phyloP scores from a whole-genome alignment of 2,113 vertebrate genomes.

The Litocranius walleri region DNA sequence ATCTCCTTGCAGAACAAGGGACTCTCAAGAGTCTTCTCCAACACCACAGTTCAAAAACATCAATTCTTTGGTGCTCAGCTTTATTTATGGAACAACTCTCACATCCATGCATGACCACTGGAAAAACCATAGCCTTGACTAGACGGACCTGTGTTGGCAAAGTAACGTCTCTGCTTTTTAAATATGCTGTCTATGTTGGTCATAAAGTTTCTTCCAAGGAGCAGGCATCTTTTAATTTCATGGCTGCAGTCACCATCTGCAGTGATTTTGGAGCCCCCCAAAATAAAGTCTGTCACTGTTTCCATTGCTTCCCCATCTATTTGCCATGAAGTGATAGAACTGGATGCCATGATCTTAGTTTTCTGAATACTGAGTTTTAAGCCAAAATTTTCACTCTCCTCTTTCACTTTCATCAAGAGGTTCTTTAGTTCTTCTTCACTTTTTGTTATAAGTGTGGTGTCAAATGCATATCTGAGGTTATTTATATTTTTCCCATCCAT shows the following conservation, averaged over 20 bases:
- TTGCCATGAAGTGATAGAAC: not conserved
- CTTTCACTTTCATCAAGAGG: not conserved
- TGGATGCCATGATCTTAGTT: not conserved
- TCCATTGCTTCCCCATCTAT: not conserved
- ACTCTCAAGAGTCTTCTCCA: not conserved
- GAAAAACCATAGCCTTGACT: not conserved
- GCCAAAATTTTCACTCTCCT: not conserved
- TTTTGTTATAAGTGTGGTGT: not conserved
- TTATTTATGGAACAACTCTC: not conserved
- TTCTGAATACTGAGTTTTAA: not conserved
- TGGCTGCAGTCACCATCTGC: not conserved
- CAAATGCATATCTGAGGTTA: not conserved
- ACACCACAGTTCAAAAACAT: not conserved
- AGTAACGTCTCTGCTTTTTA: not conserved
- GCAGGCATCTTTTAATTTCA: not conserved
- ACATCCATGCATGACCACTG: not conserved
- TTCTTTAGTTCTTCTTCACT: not conserved
- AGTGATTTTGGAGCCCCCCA: accelerated
- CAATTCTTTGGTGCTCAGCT: not conserved
- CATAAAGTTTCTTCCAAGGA: not conserved
- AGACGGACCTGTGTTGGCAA: not conserved
- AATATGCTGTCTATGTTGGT: not conserved
- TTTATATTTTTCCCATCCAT: not conserved
- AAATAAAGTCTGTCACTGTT: not conserved
- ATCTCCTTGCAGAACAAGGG: not conserved